These are phyloP conservation scores for Herminia tarsipennalis DNA, from an alignment of 2,888 invertebrate genomes.

Conservation along the genomic window DNA sequence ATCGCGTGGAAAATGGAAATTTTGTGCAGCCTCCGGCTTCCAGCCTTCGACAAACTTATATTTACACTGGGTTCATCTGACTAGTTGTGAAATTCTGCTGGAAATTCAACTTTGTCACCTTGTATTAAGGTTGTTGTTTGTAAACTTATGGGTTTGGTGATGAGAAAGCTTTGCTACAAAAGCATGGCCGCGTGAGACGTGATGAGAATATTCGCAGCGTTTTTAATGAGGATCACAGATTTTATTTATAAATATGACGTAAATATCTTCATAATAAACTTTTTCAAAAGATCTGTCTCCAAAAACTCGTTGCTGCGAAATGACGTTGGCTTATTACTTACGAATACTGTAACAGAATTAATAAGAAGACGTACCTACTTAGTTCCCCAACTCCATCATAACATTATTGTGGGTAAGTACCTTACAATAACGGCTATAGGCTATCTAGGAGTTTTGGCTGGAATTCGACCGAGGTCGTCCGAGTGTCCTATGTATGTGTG, in stretches of 20 bases:
- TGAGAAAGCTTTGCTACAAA: slow-evolving; percentile 14
- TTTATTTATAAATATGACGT: slow-evolving; percentile 48
- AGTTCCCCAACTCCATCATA: no score
- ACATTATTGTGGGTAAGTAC: no score
- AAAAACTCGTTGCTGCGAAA: not conserved
- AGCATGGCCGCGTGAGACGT: slow-evolving; percentile 55
- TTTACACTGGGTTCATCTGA: slow-evolving; percentile 37
- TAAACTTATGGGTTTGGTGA: slow-evolving; percentile 5
- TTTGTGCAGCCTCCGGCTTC: slow-evolving; percentile 81
- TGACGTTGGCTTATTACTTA: no score
- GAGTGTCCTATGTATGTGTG: no score
- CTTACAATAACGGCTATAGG: no score
- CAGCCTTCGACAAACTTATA: slow-evolving; percentile 54
- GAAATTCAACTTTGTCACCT: slow-evolving; percentile 41
- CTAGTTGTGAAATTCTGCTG: slow-evolving; percentile 8
- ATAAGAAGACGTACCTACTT: no score
- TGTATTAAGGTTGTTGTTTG: slow-evolving; percentile 36
- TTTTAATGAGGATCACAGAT: slow-evolving; percentile 62
- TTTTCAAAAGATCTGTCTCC: not conserved
- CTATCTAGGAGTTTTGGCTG: no score
- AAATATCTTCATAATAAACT: slow-evolving; percentile 21
- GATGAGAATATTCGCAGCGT: slow-evolving; percentile 67
- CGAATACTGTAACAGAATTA: no score
- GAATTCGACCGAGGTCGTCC: no score
- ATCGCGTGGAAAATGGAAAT: slow-evolving; percentile 84